A percentile compares a stretch with the other conserved stretches of the same genome.
phyloP scores from a whole-genome alignment of 2,113 vertebrate species.

The Albula goreensis region DNA sequence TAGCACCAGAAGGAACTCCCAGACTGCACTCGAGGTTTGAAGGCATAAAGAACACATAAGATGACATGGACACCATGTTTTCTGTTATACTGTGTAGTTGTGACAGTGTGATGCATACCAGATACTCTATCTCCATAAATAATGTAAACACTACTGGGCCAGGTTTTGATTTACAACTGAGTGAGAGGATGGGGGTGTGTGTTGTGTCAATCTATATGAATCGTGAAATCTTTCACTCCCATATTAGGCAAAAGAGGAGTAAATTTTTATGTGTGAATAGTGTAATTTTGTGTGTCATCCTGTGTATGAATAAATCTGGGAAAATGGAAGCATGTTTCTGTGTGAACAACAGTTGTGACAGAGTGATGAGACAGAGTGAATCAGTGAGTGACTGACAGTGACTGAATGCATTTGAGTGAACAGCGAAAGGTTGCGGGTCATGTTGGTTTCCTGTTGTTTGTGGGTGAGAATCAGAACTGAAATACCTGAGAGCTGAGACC shows the following conservation, averaged over 20 bases:
- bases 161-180: neutral
- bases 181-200: neutral
- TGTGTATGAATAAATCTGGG: neutral
- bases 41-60: neutral
- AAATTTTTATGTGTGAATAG: neutral
- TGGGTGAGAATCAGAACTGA: conserved; percentile 64
- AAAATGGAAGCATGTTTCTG: neutral
- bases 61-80: neutral
- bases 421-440: conserved; percentile 65
- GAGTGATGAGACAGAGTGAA: neutral
- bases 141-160: neutral
- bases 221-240: neutral
- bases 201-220: neutral
- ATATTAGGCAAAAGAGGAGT: neutral
- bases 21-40: neutral
- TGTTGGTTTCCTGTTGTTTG: conserved; percentile 71
- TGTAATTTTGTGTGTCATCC: too few relatives aligned
- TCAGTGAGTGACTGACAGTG: neutral
- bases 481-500: conserved; percentile 53
- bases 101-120: neutral
- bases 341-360: neutral
- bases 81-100: neutral
- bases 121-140: neutral
- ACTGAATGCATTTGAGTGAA: conserved; percentile 21
- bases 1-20: conserved; percentile 53